A percentile compares a stretch with the other conserved stretches of the same genome.
Evolutionary conservation across 1,140 invertebrate genomes (phyloP).

Genomic region (Lasioglossum albipes): DNA sequence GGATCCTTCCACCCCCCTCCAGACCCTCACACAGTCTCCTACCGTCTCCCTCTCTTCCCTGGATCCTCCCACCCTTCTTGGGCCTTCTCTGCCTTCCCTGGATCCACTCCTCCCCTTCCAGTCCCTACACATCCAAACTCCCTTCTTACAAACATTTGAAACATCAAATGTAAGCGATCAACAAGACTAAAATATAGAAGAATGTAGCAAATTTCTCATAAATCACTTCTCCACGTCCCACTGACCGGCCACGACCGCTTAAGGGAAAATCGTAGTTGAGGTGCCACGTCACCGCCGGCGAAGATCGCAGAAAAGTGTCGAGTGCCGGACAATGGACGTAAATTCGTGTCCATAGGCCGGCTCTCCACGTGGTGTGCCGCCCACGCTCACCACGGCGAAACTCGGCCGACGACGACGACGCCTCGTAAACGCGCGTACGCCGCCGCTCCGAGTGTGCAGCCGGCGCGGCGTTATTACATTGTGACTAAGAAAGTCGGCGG

Average conservation of each 20-base stretch:
- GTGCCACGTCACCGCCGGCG: constrained; percentile 33
- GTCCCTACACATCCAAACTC: no score
- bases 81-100: no score
- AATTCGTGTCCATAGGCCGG: constrained; percentile 56
- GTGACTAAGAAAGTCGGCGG: constrained; percentile 53
- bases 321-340: constrained; percentile 65
- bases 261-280: constrained; percentile 7
- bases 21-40: no score
- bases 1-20: no score
- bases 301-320: constrained; percentile 57
- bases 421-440: constrained; percentile 57
- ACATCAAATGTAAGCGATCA: no score
- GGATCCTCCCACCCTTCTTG: no score
- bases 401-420: constrained; percentile 51
- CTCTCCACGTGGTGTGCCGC: constrained; percentile 58
- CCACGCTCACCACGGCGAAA: constrained; percentile 61
- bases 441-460: not conserved
- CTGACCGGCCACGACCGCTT: not conserved
- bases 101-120: no score
- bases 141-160: no score
- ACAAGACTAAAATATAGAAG: no score
- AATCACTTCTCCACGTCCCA: not conserved
- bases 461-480: constrained; percentile 59
- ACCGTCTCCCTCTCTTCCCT: no score
- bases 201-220: not conserved